Conservation (phyloP, 2,888 invertebrate species). For the Trichacis sp. region DNA sequence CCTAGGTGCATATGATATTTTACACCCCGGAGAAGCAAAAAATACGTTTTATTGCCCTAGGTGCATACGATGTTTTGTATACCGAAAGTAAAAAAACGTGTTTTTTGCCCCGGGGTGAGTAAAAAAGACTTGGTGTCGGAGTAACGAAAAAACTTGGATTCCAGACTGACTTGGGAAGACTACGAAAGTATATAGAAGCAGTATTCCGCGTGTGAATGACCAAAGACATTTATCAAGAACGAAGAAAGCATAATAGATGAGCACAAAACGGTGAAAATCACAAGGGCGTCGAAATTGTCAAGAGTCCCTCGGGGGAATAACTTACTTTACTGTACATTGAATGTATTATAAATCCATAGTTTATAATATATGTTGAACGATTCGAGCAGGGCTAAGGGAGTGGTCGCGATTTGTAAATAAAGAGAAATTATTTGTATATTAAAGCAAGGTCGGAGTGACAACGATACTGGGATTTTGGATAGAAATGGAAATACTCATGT, state of each 20-base stretch:
- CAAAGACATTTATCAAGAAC: slow-evolving; percentile 58
- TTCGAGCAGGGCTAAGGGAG: neutral
- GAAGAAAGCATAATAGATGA: slow-evolving; percentile 36
- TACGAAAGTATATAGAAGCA: slow-evolving; percentile 52
- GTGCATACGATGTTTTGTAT: too few relatives aligned
- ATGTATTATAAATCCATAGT: slow-evolving; percentile 47
- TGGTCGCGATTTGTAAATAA: slow-evolving; percentile 8
- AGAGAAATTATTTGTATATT: slow-evolving; percentile 8
- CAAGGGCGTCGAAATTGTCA: neutral
- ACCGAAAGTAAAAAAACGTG: too few relatives aligned
- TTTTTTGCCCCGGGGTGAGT: too few relatives aligned
- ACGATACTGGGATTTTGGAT: neutral
- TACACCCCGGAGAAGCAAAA: too few relatives aligned
- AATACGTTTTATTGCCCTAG: too few relatives aligned
- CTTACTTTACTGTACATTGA: slow-evolving; percentile 44
- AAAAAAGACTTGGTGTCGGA: too few relatives aligned
- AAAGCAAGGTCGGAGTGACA: neutral
- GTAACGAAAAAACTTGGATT: too few relatives aligned
- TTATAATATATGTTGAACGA: slow-evolving; percentile 18
- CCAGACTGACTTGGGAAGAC: slow-evolving; percentile 45
- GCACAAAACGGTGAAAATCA: neutral
- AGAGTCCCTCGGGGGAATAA: neutral
- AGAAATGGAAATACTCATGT: neutral
- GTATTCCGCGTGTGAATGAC: slow-evolving; percentile 64
- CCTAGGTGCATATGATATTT: too few relatives aligned